A percentile compares a stretch with the other conserved stretches of the same genome.
Evolutionary conservation across 2,113 vertebrate genomes (phyloP).

Genomic region (Pseudorhombus dupliciocellatus): DNA sequence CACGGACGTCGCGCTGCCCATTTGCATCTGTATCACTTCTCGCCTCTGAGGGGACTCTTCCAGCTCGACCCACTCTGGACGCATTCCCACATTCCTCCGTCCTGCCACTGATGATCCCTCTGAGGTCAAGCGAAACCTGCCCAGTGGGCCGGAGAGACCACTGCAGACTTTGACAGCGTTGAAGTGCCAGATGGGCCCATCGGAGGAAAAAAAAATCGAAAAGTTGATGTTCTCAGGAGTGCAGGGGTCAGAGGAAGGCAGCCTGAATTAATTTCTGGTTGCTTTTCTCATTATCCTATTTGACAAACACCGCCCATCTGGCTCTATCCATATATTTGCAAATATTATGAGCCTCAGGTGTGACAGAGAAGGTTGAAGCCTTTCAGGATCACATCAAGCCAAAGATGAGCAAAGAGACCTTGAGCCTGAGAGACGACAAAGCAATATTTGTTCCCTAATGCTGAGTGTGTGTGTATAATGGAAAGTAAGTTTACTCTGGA

Average conservation of each 20-base stretch:
- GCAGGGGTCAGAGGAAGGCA: conserved; percentile 19
- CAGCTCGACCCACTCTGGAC: conserved; percentile 15
- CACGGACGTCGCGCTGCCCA: conserved; percentile 12
- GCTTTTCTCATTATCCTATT: conserved; percentile 43
- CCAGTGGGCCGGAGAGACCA: not conserved
- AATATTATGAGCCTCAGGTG: conserved; percentile 45
- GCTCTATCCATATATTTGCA: conserved; percentile 59
- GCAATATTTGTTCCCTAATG: conserved; percentile 16
- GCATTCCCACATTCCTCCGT: conserved; percentile 2
- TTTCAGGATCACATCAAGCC: conserved; percentile 22
- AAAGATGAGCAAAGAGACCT: conserved; percentile 33
- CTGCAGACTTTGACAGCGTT: conserved; percentile 21
- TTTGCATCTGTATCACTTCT: conserved; percentile 30
- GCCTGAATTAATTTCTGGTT: conserved; percentile 33
- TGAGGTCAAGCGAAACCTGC: conserved; percentile 20
- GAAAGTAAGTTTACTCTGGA: not conserved
- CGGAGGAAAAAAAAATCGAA: not conserved
- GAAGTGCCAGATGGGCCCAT: conserved; percentile 52
- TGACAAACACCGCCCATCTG: conserved; percentile 57
- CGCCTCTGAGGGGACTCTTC: conserved; percentile 19
- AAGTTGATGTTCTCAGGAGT: conserved; percentile 4
- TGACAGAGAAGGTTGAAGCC: conserved; percentile 54
- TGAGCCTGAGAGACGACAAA: conserved; percentile 22
- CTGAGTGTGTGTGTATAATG: not conserved
- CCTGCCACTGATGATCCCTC: conserved; percentile 11